phyloP scores from a whole-genome alignment of 2,113 vertebrate genomes.

The Chloropsis hardwickii region DNA sequence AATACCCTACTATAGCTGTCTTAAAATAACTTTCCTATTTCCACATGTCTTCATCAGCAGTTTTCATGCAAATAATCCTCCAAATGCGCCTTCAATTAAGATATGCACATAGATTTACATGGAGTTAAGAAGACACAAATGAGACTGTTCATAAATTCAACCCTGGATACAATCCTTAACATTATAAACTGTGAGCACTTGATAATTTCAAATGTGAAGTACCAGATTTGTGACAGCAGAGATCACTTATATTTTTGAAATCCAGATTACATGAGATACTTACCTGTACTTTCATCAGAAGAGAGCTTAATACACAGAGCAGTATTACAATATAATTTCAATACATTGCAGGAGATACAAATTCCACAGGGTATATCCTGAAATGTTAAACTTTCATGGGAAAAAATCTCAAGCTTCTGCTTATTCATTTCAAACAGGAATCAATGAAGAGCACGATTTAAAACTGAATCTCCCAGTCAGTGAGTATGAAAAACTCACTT shows the following conservation, averaged over 20 bases:
- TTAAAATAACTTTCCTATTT: constrained; percentile 64
- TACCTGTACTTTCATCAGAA: background rate
- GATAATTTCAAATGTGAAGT: background rate
- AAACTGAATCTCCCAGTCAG: background rate
- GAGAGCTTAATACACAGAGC: background rate
- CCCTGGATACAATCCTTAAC: background rate
- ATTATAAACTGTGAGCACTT: background rate
- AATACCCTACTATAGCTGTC: constrained; percentile 37
- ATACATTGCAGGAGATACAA: background rate
- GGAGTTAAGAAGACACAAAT: constrained; percentile 50
- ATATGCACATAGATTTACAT: constrained; percentile 68
- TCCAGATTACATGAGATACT: background rate
- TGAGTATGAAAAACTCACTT: background rate
- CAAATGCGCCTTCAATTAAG: constrained; percentile 37
- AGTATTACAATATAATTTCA: background rate
- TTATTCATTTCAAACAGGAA: background rate
- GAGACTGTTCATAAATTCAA: constrained; percentile 12
- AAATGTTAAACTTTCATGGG: background rate
- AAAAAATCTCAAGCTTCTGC: background rate
- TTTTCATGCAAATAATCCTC: constrained; percentile 61
- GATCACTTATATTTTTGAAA: background rate
- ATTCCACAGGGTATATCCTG: background rate
- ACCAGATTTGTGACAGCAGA: background rate
- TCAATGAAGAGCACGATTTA: background rate
- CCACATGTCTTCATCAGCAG: constrained; percentile 55